A percentile compares a stretch with the other conserved stretches of the same genome.
phyloP scores from a whole-genome alignment of 2,113 vertebrate genomes.

The Nanorana parkeri region DNA sequence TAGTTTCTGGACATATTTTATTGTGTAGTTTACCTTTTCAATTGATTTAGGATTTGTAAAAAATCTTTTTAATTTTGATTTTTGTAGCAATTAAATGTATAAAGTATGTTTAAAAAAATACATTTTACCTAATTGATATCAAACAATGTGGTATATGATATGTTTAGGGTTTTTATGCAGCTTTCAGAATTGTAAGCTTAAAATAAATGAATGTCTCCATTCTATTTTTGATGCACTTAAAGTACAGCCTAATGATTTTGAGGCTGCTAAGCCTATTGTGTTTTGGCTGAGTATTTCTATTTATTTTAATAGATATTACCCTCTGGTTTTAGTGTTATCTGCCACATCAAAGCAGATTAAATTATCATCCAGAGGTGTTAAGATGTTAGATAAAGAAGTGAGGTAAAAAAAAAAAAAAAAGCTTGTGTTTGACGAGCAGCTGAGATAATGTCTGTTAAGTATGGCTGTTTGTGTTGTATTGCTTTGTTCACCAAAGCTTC shows the following conservation, averaged over 20 bases:
- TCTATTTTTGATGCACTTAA: background rate
- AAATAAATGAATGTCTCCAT: background rate
- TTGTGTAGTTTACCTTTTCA: too few relatives aligned
- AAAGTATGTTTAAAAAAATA: too few relatives aligned
- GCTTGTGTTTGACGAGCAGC: slow-evolving; percentile 59
- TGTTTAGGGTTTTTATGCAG: too few relatives aligned
- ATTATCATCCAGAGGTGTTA: slow-evolving; percentile 39
- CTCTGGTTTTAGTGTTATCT: slow-evolving; percentile 24
- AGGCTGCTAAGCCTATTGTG: slow-evolving; percentile 28
- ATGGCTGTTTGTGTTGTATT: slow-evolving; percentile 64
- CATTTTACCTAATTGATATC: too few relatives aligned
- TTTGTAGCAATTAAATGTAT: too few relatives aligned
- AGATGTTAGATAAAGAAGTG: slow-evolving; percentile 40
- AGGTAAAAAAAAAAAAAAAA: too few relatives aligned
- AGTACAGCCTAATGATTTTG: slow-evolving; percentile 16
- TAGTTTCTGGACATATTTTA: too few relatives aligned
- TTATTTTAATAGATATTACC: slow-evolving; percentile 34
- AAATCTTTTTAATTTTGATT: too few relatives aligned
- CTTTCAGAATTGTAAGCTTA: too few relatives aligned
- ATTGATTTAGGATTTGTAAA: too few relatives aligned
- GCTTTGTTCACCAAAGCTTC: slow-evolving; percentile 61
- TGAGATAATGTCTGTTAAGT: slow-evolving; percentile 62
- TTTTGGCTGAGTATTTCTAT: slow-evolving; percentile 31
- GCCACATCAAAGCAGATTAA: slow-evolving; percentile 38
- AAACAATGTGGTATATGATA: too few relatives aligned